Evolutionary conservation across 2,888 invertebrate species (phyloP).

Genomic region (Acheta domesticus): DNA sequence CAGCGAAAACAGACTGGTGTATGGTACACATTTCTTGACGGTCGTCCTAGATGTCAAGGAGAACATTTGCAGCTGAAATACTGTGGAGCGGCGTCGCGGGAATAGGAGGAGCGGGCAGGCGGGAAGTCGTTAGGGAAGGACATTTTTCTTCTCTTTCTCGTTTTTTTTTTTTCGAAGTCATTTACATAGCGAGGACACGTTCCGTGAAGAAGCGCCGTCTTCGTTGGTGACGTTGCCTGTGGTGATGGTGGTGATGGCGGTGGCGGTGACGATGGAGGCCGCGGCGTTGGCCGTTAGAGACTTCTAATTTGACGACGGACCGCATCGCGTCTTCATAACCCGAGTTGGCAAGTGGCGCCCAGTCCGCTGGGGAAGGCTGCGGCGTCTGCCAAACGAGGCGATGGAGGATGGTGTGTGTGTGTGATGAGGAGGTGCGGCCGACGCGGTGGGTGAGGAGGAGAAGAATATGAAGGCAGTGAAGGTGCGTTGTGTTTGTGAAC

Average conservation of each 20-base stretch:
- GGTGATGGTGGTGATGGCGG: too few species aligned
- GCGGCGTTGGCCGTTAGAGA: not conserved
- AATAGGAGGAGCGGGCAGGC: not conserved
- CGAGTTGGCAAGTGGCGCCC: not conserved
- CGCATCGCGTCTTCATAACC: not conserved
- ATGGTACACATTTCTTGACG: conserved; percentile 18
- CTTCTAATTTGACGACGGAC: conserved; percentile 18
- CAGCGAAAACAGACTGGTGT: not conserved
- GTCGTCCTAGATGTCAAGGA: conserved; percentile 18
- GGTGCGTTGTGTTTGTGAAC: not conserved
- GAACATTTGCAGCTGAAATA: conserved; percentile 8
- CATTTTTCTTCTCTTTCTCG: conserved; percentile 1
- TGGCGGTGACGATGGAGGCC: not conserved
- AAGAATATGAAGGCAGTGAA: not conserved
- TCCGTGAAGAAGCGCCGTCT: not conserved
- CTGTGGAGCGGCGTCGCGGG: not conserved
- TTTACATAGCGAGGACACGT: not conserved
- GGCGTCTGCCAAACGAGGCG: not conserved
- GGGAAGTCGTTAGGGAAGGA: not conserved
- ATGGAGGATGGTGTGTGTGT: not conserved
- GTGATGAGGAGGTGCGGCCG: not conserved
- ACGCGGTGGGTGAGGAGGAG: not conserved
- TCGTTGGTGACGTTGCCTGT: not conserved
- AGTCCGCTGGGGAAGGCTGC: not conserved
- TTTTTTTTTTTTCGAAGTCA: not conserved